phyloP scores from a whole-genome alignment of 1,140 invertebrate species.

The Drosophila melanica region DNA sequence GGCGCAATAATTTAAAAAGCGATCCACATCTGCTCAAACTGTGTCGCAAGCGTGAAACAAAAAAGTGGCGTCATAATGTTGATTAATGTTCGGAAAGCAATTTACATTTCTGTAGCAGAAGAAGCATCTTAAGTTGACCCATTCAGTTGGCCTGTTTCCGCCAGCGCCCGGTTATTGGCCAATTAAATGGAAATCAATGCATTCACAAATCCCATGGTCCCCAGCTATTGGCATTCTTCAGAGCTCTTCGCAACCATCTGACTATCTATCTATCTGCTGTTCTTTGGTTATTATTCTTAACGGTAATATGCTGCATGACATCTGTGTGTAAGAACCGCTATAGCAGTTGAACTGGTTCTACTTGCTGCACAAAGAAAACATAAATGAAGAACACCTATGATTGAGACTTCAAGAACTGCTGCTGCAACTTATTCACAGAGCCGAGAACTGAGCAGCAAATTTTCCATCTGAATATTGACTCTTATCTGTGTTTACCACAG shows the following conservation, averaged over 20 bases:
- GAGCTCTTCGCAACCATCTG: conserved; percentile 19
- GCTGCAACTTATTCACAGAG: not conserved
- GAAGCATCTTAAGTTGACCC: conserved; percentile 40
- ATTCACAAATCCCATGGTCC: conserved; percentile 30
- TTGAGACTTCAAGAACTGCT: conserved; percentile 14
- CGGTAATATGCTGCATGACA: conserved; percentile 76
- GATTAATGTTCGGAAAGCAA: conserved; percentile 44
- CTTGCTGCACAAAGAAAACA: not conserved
- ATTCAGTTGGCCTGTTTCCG: conserved; percentile 62
- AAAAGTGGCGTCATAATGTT: conserved; percentile 5
- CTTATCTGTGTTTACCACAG: conserved; percentile 7
- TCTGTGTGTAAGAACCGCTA: conserved; percentile 62
- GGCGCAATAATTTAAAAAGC: conserved; percentile 54
- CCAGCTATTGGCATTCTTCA: conserved; percentile 55
- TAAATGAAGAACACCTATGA: not conserved
- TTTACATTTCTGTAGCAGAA: conserved; percentile 49
- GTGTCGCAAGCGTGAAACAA: conserved; percentile 35
- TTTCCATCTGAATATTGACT: conserved; percentile 29
- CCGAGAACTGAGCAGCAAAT: conserved; percentile 7
- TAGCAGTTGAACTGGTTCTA: conserved; percentile 57
- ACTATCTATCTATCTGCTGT: not conserved
- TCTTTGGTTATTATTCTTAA: conserved; percentile 68
- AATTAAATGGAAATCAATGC: conserved; percentile 79
- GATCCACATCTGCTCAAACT: conserved; percentile 25
- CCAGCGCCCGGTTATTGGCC: conserved; percentile 19